Conservation (phyloP, 2,888 invertebrate species). For the Cryptocephalus primarius region DNA sequence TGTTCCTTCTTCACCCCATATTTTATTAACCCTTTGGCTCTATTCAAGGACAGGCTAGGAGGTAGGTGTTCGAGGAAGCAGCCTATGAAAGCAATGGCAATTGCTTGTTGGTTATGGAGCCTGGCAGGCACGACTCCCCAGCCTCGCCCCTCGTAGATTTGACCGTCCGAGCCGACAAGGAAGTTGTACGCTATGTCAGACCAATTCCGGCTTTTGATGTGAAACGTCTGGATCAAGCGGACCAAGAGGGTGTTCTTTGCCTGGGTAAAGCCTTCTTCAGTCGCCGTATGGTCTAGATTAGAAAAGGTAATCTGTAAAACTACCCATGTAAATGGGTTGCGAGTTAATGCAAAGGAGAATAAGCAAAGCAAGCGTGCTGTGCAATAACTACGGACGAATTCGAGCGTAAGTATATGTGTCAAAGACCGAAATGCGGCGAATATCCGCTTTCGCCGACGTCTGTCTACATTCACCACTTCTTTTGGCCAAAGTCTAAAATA, state of each 20-base stretch:
- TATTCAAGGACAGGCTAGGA: slow-evolving; percentile 32
- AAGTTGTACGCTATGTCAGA: slow-evolving; percentile 45
- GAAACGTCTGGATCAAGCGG: slow-evolving; percentile 41
- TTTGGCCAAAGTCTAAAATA: too few species aligned
- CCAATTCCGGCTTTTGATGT: slow-evolving; percentile 42
- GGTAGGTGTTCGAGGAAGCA: slow-evolving; percentile 40
- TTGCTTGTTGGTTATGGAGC: slow-evolving; percentile 40
- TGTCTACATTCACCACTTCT: too few species aligned
- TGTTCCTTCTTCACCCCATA: slow-evolving; percentile 39
- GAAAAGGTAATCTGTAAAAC: slow-evolving; percentile 5
- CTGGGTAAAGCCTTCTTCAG: slow-evolving; percentile 37
- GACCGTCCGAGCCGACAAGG: slow-evolving; percentile 46
- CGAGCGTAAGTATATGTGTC: too few species aligned
- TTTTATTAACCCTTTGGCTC: slow-evolving; percentile 37
- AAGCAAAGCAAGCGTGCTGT: too few species aligned
- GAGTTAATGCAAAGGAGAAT: not conserved
- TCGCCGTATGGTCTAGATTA: slow-evolving; percentile 39
- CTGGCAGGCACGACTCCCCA: slow-evolving; percentile 43
- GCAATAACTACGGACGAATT: too few species aligned
- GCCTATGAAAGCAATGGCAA: slow-evolving; percentile 44
- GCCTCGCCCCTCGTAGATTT: slow-evolving; percentile 45
- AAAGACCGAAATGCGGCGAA: too few species aligned
- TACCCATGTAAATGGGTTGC: not conserved
- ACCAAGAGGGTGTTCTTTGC: slow-evolving; percentile 38
- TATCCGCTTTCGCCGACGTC: too few species aligned